These are phyloP conservation scores for Discoglossus pictus DNA, from an alignment of 2,797 vertebrate species.

Conservation along the genomic window DNA sequence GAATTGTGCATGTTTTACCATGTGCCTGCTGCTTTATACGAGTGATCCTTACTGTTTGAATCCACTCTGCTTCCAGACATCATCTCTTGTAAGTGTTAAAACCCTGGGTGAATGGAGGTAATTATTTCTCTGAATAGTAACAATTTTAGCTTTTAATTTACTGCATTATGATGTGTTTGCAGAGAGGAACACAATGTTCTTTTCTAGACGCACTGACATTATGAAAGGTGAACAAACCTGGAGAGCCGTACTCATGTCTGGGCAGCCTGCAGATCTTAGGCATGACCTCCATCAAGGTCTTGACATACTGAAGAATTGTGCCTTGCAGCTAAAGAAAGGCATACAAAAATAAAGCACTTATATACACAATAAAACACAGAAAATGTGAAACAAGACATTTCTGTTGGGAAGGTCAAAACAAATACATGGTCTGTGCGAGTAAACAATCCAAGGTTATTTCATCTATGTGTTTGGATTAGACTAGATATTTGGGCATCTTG, in stretches of 20 bases:
- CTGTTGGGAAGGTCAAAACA: no score
- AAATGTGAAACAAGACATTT: no score
- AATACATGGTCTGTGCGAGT: no score
- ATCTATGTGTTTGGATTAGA: no score
- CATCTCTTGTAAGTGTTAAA: neutral
- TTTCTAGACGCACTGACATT: neutral
- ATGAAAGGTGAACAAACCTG: slow-evolving; percentile 66
- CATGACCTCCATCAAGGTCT: slow-evolving; percentile 85
- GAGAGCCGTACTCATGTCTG: slow-evolving; percentile 80
- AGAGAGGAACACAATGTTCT: slow-evolving; percentile 8
- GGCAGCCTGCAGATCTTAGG: slow-evolving; percentile 82
- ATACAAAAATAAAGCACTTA: neutral
- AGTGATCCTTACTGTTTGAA: no score
- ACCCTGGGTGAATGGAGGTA: neutral
- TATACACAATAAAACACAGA: no score
- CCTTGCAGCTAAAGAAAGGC: slow-evolving; percentile 72
- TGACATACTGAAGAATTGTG: slow-evolving; percentile 81
- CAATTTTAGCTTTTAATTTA: neutral
- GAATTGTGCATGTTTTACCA: no score
- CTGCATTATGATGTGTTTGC: slow-evolving; percentile 11
- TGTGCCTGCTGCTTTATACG: no score
- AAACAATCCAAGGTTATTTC: no score
- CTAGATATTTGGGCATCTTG: no score
- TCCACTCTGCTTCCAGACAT: neutral
- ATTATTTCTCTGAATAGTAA: slow-evolving; percentile 1